Conservation (phyloP, 92 coral and sea anemone genomes). For the Porites divaricata region DNA sequence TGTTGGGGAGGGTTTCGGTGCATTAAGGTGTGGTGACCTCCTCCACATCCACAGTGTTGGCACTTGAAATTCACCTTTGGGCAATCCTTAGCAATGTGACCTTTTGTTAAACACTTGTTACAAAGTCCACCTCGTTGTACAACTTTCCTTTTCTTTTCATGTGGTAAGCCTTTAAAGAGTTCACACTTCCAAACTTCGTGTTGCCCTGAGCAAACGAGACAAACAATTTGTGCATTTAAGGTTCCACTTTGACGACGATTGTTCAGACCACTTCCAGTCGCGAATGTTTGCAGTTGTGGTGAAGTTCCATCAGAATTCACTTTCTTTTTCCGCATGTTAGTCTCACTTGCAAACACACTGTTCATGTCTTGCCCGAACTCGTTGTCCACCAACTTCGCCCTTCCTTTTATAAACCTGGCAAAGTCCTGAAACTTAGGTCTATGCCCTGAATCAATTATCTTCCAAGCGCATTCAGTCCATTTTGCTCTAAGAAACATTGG, state of each 20-base stretch:
- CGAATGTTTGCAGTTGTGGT: not conserved
- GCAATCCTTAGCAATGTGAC: not conserved
- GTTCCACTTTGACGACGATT: not conserved
- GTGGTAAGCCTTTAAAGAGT: conserved; percentile 48
- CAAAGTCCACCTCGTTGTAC: conserved; percentile 64
- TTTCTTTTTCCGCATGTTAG: conserved; percentile 18
- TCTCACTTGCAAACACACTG: conserved; percentile 21
- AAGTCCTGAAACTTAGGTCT: conserved; percentile 63
- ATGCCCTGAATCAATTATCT: conserved; percentile 54
- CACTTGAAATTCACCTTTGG: conserved; percentile 48
- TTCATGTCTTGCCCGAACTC: conserved; percentile 65
- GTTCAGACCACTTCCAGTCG: conserved; percentile 10
- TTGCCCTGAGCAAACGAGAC: conserved; percentile 47
- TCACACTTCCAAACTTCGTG: conserved; percentile 80
- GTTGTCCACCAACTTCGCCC: conserved; percentile 35
- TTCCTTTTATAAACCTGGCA: conserved; percentile 50
- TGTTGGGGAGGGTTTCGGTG: too few relatives aligned
- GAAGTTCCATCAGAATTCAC: not conserved
- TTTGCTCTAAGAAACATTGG: conserved; percentile 62
- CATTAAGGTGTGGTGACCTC: too few relatives aligned
- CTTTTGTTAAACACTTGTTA: conserved; percentile 63
- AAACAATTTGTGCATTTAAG: not conserved
- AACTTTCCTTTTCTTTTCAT: conserved; percentile 43
- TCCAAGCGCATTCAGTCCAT: conserved; percentile 78
- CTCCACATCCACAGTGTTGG: conserved; percentile 42